Evolutionary conservation across 2,888 invertebrate species (phyloP).

Genomic region (Aleiodes alternator): DNA sequence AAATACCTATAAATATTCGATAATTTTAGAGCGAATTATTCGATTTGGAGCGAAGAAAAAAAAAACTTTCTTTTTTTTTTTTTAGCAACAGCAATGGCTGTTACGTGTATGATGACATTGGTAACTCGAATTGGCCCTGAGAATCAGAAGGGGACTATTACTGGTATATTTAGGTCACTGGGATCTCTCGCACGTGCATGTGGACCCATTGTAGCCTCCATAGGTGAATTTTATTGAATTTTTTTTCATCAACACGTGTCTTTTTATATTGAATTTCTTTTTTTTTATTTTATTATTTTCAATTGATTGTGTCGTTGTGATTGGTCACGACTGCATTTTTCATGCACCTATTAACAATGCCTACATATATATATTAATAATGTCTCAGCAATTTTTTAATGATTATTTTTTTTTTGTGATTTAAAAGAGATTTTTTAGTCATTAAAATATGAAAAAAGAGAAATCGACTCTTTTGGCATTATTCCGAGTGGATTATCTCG

Average conservation of each 20-base stretch:
- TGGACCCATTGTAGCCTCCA: constrained; percentile 91
- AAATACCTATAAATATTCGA: too few relatives aligned
- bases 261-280: constrained; percentile 28
- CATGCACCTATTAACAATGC: not conserved
- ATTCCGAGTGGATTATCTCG: too few relatives aligned
- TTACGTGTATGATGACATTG: constrained; percentile 95
- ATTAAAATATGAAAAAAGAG: too few relatives aligned
- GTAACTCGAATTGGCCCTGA: constrained; percentile 89
- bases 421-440: too few relatives aligned
- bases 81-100: constrained; percentile 92
- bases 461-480: too few relatives aligned
- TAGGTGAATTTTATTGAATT: constrained; percentile 22
- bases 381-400: not conserved
- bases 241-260: constrained; percentile 6
- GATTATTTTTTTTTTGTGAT: constrained; percentile 30
- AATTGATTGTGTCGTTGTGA: not conserved
- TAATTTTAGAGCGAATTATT: constrained; percentile 41
- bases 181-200: constrained; percentile 95
- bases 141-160: constrained; percentile 92
- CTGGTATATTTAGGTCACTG: constrained; percentile 95
- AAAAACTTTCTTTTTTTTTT: constrained; percentile 57
- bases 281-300: constrained; percentile 23
- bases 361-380: not conserved
- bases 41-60: constrained; percentile 12
- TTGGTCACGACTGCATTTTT: too few relatives aligned